Conservation (phyloP, 2,797 vertebrate genomes). For the Chromobotia macracanthus region DNA sequence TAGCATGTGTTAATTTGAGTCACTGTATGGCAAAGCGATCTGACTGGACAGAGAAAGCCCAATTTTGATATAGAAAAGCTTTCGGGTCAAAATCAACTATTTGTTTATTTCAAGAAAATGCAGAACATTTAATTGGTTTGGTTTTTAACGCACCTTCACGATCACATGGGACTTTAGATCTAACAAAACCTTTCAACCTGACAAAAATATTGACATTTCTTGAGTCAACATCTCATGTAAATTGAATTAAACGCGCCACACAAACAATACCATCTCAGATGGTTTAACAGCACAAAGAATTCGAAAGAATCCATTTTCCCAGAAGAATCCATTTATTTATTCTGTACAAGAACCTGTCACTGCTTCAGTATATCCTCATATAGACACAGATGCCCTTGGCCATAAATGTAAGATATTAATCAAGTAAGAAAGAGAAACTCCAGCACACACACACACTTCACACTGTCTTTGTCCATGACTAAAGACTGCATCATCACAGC, state of each 20-base stretch:
- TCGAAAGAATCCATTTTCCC: slow-evolving; percentile 37
- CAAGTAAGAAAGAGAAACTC: slow-evolving; percentile 37
- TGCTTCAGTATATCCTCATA: slow-evolving; percentile 50
- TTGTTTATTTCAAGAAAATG: background rate
- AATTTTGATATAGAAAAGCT: background rate
- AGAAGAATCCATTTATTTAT: slow-evolving; percentile 40
- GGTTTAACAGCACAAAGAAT: slow-evolving; percentile 17
- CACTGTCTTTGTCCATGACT: slow-evolving; percentile 5
- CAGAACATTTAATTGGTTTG: background rate
- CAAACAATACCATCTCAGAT: slow-evolving; percentile 14
- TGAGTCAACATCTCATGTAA: background rate
- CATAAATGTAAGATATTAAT: slow-evolving; percentile 32
- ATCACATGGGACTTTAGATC: background rate
- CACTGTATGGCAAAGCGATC: background rate
- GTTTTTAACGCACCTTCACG: background rate
- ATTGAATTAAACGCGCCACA: slow-evolving; percentile 5
- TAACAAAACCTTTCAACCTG: background rate
- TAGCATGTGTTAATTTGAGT: background rate
- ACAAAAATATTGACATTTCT: background rate
- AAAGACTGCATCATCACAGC: slow-evolving; percentile 15
- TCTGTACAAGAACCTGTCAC: slow-evolving; percentile 54
- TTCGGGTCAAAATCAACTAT: background rate
- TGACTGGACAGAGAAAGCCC: background rate
- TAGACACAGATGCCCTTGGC: slow-evolving; percentile 36
- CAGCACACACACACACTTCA: slow-evolving; percentile 10